Conservation (phyloP, 2,797 vertebrate species). For the Poeciliopsis presidionis region DNA sequence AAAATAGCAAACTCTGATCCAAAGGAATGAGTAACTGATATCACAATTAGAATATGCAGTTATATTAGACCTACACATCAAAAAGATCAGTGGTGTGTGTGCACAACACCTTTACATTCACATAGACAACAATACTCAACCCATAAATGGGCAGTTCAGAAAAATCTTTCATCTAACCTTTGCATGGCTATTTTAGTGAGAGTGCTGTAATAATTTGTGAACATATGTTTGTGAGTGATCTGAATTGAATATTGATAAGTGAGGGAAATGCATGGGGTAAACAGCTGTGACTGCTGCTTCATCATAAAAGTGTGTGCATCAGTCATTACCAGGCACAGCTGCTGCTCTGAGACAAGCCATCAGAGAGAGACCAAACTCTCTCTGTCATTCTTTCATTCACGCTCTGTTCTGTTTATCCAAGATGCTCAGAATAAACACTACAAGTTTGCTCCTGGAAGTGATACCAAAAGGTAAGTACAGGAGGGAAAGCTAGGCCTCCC, state of each 20-base stretch:
- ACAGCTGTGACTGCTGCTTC: constrained; percentile 78
- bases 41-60: background rate
- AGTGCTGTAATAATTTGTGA: constrained; percentile 22
- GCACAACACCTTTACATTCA: constrained; percentile 4
- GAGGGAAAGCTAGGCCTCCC: background rate
- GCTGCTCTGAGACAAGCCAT: constrained; percentile 63
- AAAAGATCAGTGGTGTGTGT: background rate
- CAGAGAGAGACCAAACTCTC: constrained; percentile 50
- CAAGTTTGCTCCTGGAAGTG: no score
- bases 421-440: background rate
- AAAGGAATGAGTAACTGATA: background rate
- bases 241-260: constrained; percentile 79
- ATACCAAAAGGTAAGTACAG: background rate
- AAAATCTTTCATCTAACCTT: constrained; percentile 45
- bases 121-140: no score
- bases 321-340: constrained; percentile 79
- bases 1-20: no score
- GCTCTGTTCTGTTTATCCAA: background rate
- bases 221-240: constrained; percentile 36
- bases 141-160: constrained; percentile 19
- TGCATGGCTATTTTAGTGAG: constrained; percentile 29
- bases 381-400: background rate
- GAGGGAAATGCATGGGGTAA: constrained; percentile 61
- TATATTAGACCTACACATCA: background rate
- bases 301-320: constrained; percentile 72